Evolutionary conservation across 2,888 invertebrate genomes (phyloP), one percentile per base, ranked within the genome.

Genomic region (Tuberolachnus salignus): DNA sequence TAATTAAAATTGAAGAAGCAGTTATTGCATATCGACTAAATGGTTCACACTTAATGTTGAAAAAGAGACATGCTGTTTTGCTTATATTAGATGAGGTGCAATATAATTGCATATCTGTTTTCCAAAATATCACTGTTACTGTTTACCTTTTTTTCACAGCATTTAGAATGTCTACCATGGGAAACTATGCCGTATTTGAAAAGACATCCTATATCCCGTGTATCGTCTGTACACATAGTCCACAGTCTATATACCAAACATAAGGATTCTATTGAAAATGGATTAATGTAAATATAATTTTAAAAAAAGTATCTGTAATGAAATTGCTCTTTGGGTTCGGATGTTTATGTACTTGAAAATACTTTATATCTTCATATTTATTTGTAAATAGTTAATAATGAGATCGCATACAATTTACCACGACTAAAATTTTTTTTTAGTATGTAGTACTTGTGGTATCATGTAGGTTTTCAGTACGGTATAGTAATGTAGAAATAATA

Each of bases 121-220:
- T 21, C 46, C 14, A 51, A 53, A n/a, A 9, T 3, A 19, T 8
- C 63, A 51, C 34, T 63, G 44, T 57, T 57, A 44, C 1, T 74
- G 1, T n/a, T 67, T 69, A 44, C 82, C n/a, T 55, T 80, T 81
- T 82, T 82, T 81, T 85, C 86, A 55, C 84, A 93, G 92, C 87
- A 88, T 83, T 85, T 94, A 16, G 93, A 94, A 86, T 88, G 88
- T 75, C 88, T 94, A 80, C 93, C 94, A 0, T 94, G 94, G 91
- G 94, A 95, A 86, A 90, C 89, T 81, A 86, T 94, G 80, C 89
- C 90, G 0, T 86, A 91, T 16, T 83, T 94, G 14, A 86, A 87
- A 81, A 86, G 88, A n/a, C 90, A 92, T 66, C 90, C 92, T 0
- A 90, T 92, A 0, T 89, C 91, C 0, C 87, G 95, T 80, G 89